Evolutionary conservation across 2,113 vertebrate species (phyloP).

Genomic region (Physeter macrocephalus): DNA sequence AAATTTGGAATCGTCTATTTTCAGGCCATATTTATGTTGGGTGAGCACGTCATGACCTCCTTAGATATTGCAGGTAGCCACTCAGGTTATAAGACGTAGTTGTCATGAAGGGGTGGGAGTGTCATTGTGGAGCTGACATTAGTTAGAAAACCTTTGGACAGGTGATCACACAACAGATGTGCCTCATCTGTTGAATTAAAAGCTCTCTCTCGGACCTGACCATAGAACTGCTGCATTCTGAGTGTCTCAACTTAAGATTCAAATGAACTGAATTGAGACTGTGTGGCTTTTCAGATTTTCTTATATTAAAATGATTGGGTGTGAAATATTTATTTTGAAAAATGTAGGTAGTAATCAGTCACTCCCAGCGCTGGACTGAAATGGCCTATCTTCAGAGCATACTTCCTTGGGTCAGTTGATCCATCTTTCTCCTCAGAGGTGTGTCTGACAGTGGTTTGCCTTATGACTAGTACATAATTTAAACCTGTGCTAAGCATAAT

Average conservation of each 20-base stretch:
- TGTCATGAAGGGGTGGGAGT: neutral
- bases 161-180: neutral
- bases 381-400: neutral
- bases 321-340: neutral
- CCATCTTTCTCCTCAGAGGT: slow-evolving; percentile 31
- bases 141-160: neutral
- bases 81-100: neutral
- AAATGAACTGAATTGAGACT: neutral
- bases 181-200: neutral
- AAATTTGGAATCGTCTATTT: neutral
- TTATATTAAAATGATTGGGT: neutral
- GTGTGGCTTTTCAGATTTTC: neutral
- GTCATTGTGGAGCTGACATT: neutral
- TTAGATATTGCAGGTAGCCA: neutral
- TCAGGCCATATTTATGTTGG: too few relatives aligned
- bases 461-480: slow-evolving; percentile 49
- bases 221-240: neutral
- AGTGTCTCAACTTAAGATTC: neutral
- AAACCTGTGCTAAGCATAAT: slow-evolving; percentile 65
- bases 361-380: neutral
- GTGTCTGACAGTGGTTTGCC: slow-evolving; percentile 49
- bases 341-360: neutral
- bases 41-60: neutral
- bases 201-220: neutral
- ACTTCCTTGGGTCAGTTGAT: neutral